These are phyloP conservation scores for Drosophila mauritiana DNA, from an alignment of 1,140 invertebrate species.

Conservation along the genomic window DNA sequence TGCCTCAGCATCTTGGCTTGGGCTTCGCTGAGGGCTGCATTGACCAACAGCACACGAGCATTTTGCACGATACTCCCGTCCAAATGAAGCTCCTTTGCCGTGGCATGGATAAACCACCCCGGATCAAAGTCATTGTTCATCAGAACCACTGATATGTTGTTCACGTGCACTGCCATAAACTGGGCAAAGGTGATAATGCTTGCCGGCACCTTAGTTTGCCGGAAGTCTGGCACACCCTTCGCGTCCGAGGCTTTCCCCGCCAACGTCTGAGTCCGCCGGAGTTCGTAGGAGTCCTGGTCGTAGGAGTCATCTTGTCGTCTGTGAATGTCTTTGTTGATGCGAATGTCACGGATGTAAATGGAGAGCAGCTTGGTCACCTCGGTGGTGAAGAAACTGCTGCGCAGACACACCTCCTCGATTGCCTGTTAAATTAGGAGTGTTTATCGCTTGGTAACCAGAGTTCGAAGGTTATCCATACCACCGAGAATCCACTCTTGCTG, in stretches of 20 bases:
- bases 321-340: conserved; percentile 92
- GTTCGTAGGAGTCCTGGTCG: conserved; percentile 47
- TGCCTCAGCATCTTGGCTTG: conserved; percentile 85
- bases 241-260: conserved; percentile 14
- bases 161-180: conserved; percentile 94
- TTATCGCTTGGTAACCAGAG: conserved; percentile 5
- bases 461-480: conserved; percentile 85
- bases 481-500: conserved; percentile 88
- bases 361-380: conserved; percentile 95
- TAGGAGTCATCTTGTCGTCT: conserved; percentile 62
- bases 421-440: conserved; percentile 86
- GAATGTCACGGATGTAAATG: conserved; percentile 92
- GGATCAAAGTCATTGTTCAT: conserved; percentile 87
- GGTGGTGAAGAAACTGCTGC: conserved; percentile 95
- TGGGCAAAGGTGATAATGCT: conserved; percentile 93
- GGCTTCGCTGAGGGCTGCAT: conserved; percentile 87
- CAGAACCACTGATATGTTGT: conserved; percentile 91
- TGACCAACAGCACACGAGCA: conserved; percentile 90
- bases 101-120: conserved; percentile 91
- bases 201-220: conserved; percentile 90
- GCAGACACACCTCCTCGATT: conserved; percentile 93
- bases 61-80: conserved; percentile 91
- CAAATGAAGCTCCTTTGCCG: conserved; percentile 90
- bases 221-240: conserved; percentile 87
- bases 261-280: conserved; percentile 70